Conservation (phyloP, 1,140 invertebrate species). For the Aphis gossypii region DNA sequence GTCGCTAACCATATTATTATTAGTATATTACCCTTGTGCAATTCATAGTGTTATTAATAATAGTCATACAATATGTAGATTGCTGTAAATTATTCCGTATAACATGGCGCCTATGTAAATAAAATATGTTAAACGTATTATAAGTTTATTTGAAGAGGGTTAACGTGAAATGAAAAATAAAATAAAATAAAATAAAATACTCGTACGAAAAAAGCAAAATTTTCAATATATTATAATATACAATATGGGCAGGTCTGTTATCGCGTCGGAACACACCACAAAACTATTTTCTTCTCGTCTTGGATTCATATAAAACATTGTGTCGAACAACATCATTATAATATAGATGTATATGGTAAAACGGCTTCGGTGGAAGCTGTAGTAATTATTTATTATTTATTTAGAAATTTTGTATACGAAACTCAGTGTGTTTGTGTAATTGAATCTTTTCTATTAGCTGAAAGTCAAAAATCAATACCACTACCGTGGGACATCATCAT, state of each 20-base stretch:
- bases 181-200: neutral
- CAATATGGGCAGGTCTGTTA: neutral
- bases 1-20: neutral
- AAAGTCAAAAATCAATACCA: neutral
- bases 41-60: neutral
- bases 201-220: neutral
- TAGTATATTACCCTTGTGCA: neutral
- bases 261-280: neutral
- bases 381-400: constrained; percentile 13
- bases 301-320: neutral
- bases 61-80: neutral
- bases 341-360: neutral
- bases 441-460: neutral
- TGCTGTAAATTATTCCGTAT: neutral
- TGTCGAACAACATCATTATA: neutral
- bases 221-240: constrained; percentile 20
- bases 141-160: neutral
- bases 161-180: neutral
- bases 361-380: neutral
- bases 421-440: neutral
- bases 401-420: neutral
- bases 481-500: neutral
- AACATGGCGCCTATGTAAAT: neutral
- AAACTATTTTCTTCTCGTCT: neutral
- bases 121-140: neutral